A percentile compares a stretch with the other conserved stretches of the same genome.
Conservation (phyloP, 1,140 invertebrate genomes). For the Sitobion miscanthi region DNA sequence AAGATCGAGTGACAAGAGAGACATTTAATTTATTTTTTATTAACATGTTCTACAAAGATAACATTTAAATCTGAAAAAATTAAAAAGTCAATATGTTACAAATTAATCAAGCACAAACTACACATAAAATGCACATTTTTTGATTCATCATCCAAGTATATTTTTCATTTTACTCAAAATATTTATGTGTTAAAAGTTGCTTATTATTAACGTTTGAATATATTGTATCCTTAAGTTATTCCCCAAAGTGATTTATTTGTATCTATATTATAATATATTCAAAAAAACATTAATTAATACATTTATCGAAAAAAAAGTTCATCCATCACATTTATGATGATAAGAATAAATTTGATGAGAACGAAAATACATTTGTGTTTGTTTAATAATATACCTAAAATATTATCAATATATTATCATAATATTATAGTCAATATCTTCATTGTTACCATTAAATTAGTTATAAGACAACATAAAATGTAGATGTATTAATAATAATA, state of each 20-base stretch:
- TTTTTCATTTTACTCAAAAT: background rate
- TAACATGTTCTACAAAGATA: background rate
- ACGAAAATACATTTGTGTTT: background rate
- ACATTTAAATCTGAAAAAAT: background rate
- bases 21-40: background rate
- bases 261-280: background rate
- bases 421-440: constrained; percentile 43
- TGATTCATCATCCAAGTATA: background rate
- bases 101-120: background rate
- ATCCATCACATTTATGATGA: background rate
- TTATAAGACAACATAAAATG: background rate
- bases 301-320: background rate
- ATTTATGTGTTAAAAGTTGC: background rate
- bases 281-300: constrained; percentile 4
- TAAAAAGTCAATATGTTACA: background rate
- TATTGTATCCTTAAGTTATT: background rate
- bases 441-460: constrained; percentile 44
- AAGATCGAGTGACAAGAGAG: background rate
- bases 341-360: background rate
- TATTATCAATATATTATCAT: constrained; percentile 40
- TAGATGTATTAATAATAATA: background rate
- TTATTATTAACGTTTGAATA: background rate
- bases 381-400: background rate
- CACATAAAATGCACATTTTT: constrained; percentile 22
- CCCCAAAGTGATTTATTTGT: background rate